Base-by-base conservation (phyloP, 2,113 vertebrate species). In the Noturus placidus region DNA sequence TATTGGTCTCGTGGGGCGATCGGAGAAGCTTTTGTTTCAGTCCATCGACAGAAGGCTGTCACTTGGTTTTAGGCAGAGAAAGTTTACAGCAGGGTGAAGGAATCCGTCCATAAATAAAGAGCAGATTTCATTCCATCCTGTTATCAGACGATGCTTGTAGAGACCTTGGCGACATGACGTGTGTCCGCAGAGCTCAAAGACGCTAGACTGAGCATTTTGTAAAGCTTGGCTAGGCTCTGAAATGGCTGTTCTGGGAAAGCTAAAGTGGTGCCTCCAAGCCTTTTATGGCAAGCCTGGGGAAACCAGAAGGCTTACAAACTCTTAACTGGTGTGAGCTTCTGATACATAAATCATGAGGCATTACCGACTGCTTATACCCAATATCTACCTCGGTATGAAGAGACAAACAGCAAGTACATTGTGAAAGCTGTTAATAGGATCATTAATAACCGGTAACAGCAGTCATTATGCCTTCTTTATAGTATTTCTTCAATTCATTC, bases 221-320 rank as follows among this genome's bases (percentile, higher is more conserved):
- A 65, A 50, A 6, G 56, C 63, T 82, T 63, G 56, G n/a, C 57
- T 33, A 52, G 52, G 46, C 46, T n/a, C 50, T 42, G 78, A 79
- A 11, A 67, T 76, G 87, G 74, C 42, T 3, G 69, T 78, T 82
- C 20, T 74, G 83, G 69, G 84, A 70, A 89, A 54, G 33, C 57
- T 67, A 65, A 50, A 54, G 52, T 33, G 50, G 70, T 85, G 50
- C 30, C 57, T 86, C 30, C 46, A 69, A 82, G 27, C 63, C 61
- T 84, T 74, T 89, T 84, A 61, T 35, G 70, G 86, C 69, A 50
- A 79, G 50, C 61, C n/a, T 27, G 17, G 65, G 19, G 19, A 84
- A 85, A 83, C 52, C 61, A 35, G 5, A 33, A 61, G 20, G 84
- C 61, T 89, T 61, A 76, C 15, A 83, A 35, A 80, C 30, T 8